Evolutionary conservation across 2,888 invertebrate genomes (phyloP), one percentile per base, ranked within the genome.

Genomic region (Cheilosia vernalis): DNA sequence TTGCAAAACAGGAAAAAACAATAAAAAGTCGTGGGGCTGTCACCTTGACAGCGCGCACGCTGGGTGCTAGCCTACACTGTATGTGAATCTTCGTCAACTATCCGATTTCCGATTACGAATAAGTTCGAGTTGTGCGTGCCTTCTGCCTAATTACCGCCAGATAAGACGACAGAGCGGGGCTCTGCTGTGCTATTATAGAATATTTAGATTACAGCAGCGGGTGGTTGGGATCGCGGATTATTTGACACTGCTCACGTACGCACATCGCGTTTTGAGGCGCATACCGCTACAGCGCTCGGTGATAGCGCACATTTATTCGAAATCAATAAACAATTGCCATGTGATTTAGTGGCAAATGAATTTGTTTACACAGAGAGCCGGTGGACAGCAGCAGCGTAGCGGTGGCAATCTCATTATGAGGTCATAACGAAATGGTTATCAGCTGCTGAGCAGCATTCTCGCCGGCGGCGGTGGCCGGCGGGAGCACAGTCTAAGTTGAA

Each of bases 211-310:
- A 64, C 47, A 73, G 9, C 44, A 24, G 17, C 58, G 51, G 63
- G 42, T 15, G 47, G 56, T 47, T 30, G 58, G 51, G 49, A 21
- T 37, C 4, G 64, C 44, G 10, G 72, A 47, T 24, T 76, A 76
- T 80, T 77, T 85, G 85, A 85, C 76, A 67, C 19, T 51, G 55
- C 81, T 85, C 85, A 85, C 85, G 85, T 85, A 85, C 85, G 85
- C 85, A 81, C 81, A 66, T 58, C 79, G 56, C 37, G 47, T 13
- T 49, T 4, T 15, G n/a, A 37, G 15, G 51, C 42, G 37, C 13
- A 37, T 3, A 13, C 9, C 9, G 30, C 30, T 30, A 30, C 30
- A 56, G 17, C 58, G 47, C 55, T 70, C 64, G 63, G 10, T 33
- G 74, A 69, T 81, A 76, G 51, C 63, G 42, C 15, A 49, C 1